Conservation (phyloP, 2,888 invertebrate species). For the Metalampra italica region DNA sequence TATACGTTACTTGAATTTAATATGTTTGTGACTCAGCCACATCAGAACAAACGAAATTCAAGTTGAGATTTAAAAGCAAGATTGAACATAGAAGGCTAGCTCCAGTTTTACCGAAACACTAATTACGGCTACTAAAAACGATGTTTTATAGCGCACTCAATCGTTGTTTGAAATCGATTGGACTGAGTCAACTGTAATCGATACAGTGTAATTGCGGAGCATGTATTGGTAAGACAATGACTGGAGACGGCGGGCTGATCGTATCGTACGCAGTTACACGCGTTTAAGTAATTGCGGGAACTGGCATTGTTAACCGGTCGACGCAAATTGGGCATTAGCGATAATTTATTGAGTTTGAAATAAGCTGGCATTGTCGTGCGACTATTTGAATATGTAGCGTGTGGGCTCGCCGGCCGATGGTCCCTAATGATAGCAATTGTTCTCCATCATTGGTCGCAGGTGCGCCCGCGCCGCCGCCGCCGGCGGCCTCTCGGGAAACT, state of each 20-base stretch:
- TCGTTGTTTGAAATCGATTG: slow-evolving; percentile 51
- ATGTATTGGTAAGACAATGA: slow-evolving; percentile 72
- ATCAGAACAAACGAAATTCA: slow-evolving; percentile 27
- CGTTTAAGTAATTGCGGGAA: slow-evolving; percentile 79
- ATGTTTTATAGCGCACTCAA: slow-evolving; percentile 66
- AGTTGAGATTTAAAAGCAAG: slow-evolving; percentile 34
- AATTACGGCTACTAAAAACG: slow-evolving; percentile 65
- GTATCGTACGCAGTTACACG: slow-evolving; percentile 73
- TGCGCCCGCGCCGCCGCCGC: slow-evolving; percentile 37
- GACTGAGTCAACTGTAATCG: slow-evolving; percentile 70
- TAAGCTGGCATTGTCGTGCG: slow-evolving; percentile 67
- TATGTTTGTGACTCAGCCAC: slow-evolving; percentile 43
- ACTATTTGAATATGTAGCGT: slow-evolving; percentile 72
- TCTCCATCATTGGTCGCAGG: slow-evolving; percentile 70
- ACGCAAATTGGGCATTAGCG: slow-evolving; percentile 77
- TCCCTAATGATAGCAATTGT: slow-evolving; percentile 73
- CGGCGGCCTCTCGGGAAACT: slow-evolving; percentile 24
- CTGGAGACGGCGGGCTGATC: slow-evolving; percentile 56
- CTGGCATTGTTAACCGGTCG: slow-evolving; percentile 72
- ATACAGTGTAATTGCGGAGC: slow-evolving; percentile 70
- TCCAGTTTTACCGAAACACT: slow-evolving; percentile 47
- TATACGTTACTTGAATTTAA: slow-evolving; percentile 54
- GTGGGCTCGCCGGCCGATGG: slow-evolving; percentile 60
- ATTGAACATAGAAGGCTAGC: slow-evolving; percentile 39
- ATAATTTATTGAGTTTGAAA: slow-evolving; percentile 76